phyloP scores from a whole-genome alignment of 2,797 vertebrate species.

The Pachyuromys duprasi region DNA sequence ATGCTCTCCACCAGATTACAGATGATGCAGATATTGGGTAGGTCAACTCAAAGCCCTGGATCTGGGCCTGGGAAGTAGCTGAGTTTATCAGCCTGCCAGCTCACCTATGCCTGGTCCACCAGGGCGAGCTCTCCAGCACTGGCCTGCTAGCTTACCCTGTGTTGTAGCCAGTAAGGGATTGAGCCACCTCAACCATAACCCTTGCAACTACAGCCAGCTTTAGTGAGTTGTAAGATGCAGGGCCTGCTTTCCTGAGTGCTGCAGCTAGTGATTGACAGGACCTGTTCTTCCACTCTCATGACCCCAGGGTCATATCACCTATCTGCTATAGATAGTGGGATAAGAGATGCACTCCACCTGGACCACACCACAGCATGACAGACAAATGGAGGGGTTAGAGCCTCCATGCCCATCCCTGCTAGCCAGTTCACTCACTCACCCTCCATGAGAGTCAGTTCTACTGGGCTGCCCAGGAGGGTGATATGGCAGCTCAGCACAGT shows the following conservation, averaged over 20 bases:
- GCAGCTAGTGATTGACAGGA: not conserved
- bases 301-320: not conserved
- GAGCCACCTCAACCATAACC: not conserved
- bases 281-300: not conserved
- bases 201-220: not conserved
- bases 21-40: too few species aligned
- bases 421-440: not conserved
- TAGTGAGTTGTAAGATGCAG: not conserved
- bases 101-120: too few species aligned
- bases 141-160: not conserved
- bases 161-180: not conserved
- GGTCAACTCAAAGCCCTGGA: too few species aligned
- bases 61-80: too few species aligned
- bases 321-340: not conserved
- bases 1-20: too few species aligned
- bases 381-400: not conserved
- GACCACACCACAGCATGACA: not conserved
- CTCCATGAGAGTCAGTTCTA: not conserved
- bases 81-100: too few species aligned
- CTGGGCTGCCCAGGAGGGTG: not conserved
- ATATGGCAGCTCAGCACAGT: not conserved
- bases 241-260: not conserved
- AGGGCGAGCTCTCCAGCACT: too few species aligned
- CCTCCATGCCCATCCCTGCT: too few species aligned
- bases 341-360: not conserved